These are phyloP conservation scores for Drosophila greeni DNA, from an alignment of 2,888 invertebrate genomes.

Conservation along the genomic window DNA sequence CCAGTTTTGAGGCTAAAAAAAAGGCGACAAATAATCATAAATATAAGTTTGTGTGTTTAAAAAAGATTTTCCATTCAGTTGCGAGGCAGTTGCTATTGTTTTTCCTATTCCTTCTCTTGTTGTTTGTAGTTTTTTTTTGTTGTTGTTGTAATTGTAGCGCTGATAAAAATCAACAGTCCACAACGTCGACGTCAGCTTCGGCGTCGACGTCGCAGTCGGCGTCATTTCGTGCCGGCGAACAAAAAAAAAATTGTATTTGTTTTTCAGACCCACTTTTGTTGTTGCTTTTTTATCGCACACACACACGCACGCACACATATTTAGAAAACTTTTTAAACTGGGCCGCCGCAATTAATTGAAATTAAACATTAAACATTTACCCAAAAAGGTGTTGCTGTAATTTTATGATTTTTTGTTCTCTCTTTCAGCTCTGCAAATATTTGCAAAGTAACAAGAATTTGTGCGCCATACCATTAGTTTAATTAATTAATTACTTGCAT, in stretches of 20 bases:
- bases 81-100: constrained; percentile 7
- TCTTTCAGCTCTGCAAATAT: constrained; percentile 9
- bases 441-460: constrained; percentile 44
- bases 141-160: constrained; percentile 26
- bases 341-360: constrained; percentile 56
- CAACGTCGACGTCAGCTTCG: constrained; percentile 11
- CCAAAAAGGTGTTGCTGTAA: constrained; percentile 38
- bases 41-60: constrained; percentile 5
- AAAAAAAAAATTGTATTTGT: constrained; percentile 13
- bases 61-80: constrained; percentile 58
- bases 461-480: not conserved
- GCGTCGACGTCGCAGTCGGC: constrained; percentile 9
- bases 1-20: not conserved
- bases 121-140: too few species aligned
- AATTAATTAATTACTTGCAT: not conserved
- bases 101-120: constrained; percentile 7
- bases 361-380: constrained; percentile 61
- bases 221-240: constrained; percentile 25
- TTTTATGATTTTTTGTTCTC: not conserved
- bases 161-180: constrained; percentile 66
- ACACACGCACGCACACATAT: not conserved
- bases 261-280: constrained; percentile 21
- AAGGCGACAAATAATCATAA: constrained; percentile 14
- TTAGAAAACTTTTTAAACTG: constrained; percentile 24
- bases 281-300: constrained; percentile 12